Evolutionary conservation across 2,888 invertebrate species (phyloP).

Genomic region (Pterostichus madidus): DNA sequence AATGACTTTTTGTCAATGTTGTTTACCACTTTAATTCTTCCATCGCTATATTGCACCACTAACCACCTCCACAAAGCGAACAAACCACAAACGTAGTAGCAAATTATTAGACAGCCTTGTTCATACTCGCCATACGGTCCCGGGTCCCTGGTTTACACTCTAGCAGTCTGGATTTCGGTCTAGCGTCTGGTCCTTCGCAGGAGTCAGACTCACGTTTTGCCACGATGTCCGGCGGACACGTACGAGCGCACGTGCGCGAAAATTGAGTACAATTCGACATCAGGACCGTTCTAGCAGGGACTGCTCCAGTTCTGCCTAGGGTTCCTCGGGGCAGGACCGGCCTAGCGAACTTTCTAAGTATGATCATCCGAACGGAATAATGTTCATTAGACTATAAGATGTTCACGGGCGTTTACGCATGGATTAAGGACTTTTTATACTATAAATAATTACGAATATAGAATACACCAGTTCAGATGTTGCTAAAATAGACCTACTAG

Average conservation of each 20-base stretch:
- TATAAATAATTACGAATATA: background rate
- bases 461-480: background rate
- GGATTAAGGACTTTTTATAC: constrained; percentile 17
- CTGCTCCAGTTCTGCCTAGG: background rate
- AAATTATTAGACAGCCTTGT: constrained; percentile 44
- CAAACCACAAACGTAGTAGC: constrained; percentile 32
- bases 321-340: constrained; percentile 15
- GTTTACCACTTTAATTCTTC: constrained; percentile 46
- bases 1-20: constrained; percentile 1
- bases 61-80: constrained; percentile 21
- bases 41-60: constrained; percentile 44
- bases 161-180: constrained; percentile 3
- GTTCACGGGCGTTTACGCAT: constrained; percentile 22
- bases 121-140: constrained; percentile 37
- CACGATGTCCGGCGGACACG: constrained; percentile 59
- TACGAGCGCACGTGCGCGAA: constrained; percentile 63
- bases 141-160: constrained; percentile 9
- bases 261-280: constrained; percentile 67
- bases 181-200: background rate
- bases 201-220: constrained; percentile 35
- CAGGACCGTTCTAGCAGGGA: constrained; percentile 33
- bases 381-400: constrained; percentile 28
- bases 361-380: constrained; percentile 6
- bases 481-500: no score
- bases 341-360: background rate